Base-by-base conservation (phyloP, 2,888 invertebrate species). In the Rhimphoctona megacephalus region DNA sequence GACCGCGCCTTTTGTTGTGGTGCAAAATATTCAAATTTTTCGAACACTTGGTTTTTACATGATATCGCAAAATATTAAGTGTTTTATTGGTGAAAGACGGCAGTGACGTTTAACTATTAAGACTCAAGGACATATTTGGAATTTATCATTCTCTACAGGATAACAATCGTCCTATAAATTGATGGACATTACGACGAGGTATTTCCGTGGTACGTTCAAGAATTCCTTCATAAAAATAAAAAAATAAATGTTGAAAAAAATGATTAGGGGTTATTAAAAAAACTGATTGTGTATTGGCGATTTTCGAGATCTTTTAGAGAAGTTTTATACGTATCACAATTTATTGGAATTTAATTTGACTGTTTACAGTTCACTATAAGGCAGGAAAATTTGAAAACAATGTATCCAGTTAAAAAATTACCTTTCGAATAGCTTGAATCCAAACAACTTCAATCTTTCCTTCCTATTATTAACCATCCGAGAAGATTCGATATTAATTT, bases 171-270 rank as follows among this genome's bases (percentile, higher is more conserved):
- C 14, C 14, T 61, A 17, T 30, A 61, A 61, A 61, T 61, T 61
- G 61, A 61, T 61, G 61, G 61, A 61, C 61, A 30, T 61, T 61
- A 30, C 61, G 30, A 61, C 61, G 61, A 30, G 61, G 30, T 61
- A 61, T 61, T 61, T 30, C 25, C 61, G 61, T 61, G 61, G 61
- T 61, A 61, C 61, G 61, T 61, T 61, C 5, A 30, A 30, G 3
- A 5, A 30, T 30, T 30, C 17, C 1, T 17, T 61, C 14, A 61
- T 3, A 2, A 25, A 11, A 6, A 61, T 61, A 17, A 6, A 30
- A 54, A 61, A 61, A 7, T 61, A 5, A 30, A 30, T 14, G 6
- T 25, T 61, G 30, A 61, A 30, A 61, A 25, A n/a, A 61, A 30
- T 11, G 0, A 30, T 30, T 1, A 30, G 30, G 5, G 0, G 22